A percentile compares a stretch with the other conserved stretches of the same genome.
Conservation (phyloP, 2,888 invertebrate genomes). For the Luperina nickerlii region DNA sequence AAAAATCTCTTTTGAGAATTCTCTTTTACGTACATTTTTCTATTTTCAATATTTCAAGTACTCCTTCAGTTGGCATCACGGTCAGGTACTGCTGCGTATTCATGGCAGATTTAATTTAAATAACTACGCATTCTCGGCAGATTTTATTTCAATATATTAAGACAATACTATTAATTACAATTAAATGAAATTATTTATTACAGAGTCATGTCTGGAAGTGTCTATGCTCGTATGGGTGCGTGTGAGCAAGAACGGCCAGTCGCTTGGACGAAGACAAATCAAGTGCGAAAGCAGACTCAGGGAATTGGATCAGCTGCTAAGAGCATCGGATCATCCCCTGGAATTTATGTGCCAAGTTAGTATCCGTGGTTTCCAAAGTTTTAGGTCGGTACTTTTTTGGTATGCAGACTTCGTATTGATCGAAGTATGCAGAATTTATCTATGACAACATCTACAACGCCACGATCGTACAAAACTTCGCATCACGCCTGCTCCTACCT, state of each 20-base stretch:
- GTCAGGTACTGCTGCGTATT: too few species aligned
- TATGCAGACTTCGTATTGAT: too few species aligned
- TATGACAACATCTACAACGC: not conserved
- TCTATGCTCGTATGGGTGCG: constrained; percentile 95
- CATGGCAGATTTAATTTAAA: not conserved
- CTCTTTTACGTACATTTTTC: not conserved
- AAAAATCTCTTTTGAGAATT: not conserved
- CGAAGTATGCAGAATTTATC: not conserved
- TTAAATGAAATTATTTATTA: constrained; percentile 52
- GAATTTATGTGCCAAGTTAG: constrained; percentile 96
- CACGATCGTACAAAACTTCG: not conserved
- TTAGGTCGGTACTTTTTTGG: not conserved
- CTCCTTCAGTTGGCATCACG: not conserved
- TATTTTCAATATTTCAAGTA: constrained; percentile 13
- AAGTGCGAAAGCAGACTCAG: constrained; percentile 96
- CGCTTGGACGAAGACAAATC: constrained; percentile 95
- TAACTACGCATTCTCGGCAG: not conserved
- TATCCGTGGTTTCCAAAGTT: not conserved
- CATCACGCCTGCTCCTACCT: not conserved
- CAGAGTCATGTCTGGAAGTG: constrained; percentile 94
- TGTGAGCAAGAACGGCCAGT: constrained; percentile 95
- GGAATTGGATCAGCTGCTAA: constrained; percentile 95
- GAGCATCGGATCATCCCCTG: constrained; percentile 94
- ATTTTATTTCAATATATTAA: not conserved
- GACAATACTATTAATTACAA: not conserved